phyloP scores from a whole-genome alignment of 2,797 vertebrate species.

The Sciurus carolinensis region DNA sequence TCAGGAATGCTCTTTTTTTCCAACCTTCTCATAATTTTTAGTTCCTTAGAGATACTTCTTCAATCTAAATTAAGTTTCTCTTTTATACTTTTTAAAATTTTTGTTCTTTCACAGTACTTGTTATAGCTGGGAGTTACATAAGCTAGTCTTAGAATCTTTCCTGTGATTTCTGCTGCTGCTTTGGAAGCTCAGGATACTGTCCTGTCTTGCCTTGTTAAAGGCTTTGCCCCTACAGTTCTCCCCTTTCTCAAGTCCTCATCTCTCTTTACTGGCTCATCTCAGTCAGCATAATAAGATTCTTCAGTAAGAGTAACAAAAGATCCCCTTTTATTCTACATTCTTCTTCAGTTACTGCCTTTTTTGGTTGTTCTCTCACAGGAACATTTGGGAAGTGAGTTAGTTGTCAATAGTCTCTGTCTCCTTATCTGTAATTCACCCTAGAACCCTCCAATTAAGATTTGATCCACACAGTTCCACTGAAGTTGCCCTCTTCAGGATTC shows the following conservation, averaged over 20 bases:
- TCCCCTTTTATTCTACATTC: background rate
- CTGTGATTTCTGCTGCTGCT: background rate
- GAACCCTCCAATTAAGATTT: background rate
- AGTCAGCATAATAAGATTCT: background rate
- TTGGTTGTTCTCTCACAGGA: background rate
- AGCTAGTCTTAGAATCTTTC: background rate
- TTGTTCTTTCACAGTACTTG: slow-evolving; percentile 2
- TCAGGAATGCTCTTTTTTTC: background rate
- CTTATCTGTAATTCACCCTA: background rate
- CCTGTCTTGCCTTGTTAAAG: background rate
- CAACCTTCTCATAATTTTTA: slow-evolving; percentile 35
- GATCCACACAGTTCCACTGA: background rate
- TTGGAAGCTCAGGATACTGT: background rate
- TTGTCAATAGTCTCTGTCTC: background rate
- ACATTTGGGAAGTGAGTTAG: background rate
- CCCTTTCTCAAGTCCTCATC: background rate
- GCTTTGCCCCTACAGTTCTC: background rate
- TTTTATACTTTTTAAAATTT: slow-evolving; percentile 16
- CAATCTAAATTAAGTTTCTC: background rate
- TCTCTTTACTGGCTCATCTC: slow-evolving; percentile 6
- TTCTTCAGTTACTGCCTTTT: background rate
- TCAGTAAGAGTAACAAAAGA: background rate
- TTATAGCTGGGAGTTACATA: background rate
- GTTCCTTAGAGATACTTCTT: background rate
- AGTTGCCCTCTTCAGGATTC: background rate